These are phyloP conservation scores for Pseudorhombus dupliciocellatus DNA, from an alignment of 2,113 vertebrate genomes.

Conservation along the genomic window DNA sequence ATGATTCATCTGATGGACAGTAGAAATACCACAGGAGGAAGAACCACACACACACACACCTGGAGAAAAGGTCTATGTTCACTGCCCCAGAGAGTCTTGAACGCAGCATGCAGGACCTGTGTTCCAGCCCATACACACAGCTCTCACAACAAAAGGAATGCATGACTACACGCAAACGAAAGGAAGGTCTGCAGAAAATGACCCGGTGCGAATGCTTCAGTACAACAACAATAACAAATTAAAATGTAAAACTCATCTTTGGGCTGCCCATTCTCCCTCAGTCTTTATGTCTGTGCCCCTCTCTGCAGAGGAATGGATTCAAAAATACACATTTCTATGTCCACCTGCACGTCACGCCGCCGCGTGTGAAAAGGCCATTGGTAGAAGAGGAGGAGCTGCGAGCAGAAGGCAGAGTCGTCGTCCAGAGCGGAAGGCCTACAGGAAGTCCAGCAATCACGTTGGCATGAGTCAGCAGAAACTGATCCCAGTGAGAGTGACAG, in stretches of 20 bases:
- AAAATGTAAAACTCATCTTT: constrained; percentile 82
- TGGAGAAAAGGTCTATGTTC: constrained; percentile 47
- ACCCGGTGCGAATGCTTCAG: constrained; percentile 56
- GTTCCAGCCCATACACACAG: constrained; percentile 24
- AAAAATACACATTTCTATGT: constrained; percentile 27
- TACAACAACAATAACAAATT: constrained; percentile 58
- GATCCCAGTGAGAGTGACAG: constrained; percentile 31
- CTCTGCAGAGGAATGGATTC: constrained; percentile 23
- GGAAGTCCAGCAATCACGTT: constrained; percentile 46
- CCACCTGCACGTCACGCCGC: constrained; percentile 43
- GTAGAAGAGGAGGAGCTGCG: constrained; percentile 35
- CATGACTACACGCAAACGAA: constrained; percentile 45
- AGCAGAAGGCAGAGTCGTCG: constrained; percentile 50
- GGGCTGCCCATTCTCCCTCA: constrained; percentile 85
- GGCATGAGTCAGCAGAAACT: constrained; percentile 63
- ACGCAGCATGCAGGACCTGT: constrained; percentile 45
- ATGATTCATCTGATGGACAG: no score
- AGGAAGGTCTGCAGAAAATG: constrained; percentile 17
- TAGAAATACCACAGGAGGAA: constrained; percentile 87
- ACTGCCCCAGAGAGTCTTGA: constrained; percentile 5
- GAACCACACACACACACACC: constrained; percentile 32
- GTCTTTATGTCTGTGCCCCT: constrained; percentile 27
- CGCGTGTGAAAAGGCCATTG: constrained; percentile 82
- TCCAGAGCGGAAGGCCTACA: constrained; percentile 32
- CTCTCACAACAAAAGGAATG: constrained; percentile 45